Conservation (phyloP, 2,797 vertebrate species). For the Emydoidea blandingii region DNA sequence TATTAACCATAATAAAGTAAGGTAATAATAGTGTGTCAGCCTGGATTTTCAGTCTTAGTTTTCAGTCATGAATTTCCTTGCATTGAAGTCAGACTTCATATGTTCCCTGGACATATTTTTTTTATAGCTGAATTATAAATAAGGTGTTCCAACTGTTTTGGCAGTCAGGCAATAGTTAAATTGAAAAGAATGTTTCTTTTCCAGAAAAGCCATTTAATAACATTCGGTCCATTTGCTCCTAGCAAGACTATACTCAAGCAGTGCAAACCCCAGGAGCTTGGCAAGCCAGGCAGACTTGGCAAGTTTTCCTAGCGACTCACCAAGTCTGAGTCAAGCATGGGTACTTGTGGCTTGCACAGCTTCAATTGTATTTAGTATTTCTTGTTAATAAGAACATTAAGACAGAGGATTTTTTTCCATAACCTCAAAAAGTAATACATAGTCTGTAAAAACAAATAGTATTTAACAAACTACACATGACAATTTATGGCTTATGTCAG, state of each 20-base stretch:
- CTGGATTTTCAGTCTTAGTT: conserved; percentile 29
- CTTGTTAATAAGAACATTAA: conserved; percentile 67
- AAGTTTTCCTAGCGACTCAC: conserved; percentile 64
- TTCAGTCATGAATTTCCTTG: conserved; percentile 28
- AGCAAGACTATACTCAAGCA: conserved; percentile 68
- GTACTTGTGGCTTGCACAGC: conserved; percentile 45
- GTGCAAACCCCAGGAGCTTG: conserved; percentile 81
- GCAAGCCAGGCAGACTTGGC: conserved; percentile 75
- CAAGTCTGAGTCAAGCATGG: conserved; percentile 61
- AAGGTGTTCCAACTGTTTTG: conserved; percentile 73
- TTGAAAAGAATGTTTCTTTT: conserved; percentile 69
- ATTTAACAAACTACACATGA: not conserved
- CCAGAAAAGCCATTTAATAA: conserved; percentile 79
- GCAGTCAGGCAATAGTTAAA: conserved; percentile 76
- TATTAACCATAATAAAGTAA: not conserved
- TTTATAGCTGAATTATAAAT: conserved; percentile 52
- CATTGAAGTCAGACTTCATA: conserved; percentile 36
- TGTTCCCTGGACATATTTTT: not conserved
- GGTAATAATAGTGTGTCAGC: not conserved
- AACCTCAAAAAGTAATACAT: conserved; percentile 21
- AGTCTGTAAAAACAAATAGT: not conserved
- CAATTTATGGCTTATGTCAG: not conserved
- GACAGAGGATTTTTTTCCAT: not conserved
- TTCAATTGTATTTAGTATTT: conserved; percentile 59
- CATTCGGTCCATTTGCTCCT: conserved; percentile 74